These are phyloP conservation scores for Prunella strophiata DNA, from an alignment of 2,797 vertebrate genomes.

Conservation along the genomic window DNA sequence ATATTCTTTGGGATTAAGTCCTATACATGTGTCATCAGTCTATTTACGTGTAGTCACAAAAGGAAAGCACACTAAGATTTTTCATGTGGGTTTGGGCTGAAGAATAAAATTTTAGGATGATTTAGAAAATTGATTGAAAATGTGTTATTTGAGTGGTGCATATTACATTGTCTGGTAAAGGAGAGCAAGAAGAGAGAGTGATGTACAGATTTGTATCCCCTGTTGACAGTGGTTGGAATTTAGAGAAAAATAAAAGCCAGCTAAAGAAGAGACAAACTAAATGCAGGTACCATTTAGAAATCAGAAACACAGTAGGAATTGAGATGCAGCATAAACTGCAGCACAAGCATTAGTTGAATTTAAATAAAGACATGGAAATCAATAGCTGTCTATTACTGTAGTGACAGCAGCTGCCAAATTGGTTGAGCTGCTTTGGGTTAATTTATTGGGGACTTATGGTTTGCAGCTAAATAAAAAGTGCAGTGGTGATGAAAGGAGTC, in stretches of 20 bases:
- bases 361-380: constrained; percentile 18
- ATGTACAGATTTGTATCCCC: not conserved
- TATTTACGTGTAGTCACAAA: not conserved
- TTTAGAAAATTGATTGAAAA: not conserved
- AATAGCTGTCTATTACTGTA: not conserved
- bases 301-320: not conserved
- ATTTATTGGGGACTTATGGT: not conserved
- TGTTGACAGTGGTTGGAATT: not conserved
- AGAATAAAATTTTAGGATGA: not conserved
- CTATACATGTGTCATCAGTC: not conserved
- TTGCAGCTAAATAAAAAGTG: not conserved
- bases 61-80: not conserved
- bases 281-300: not conserved
- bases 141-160: not conserved
- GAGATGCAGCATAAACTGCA: not conserved
- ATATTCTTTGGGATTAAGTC: not conserved
- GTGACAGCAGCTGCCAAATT: constrained; percentile 23
- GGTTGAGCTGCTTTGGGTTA: not conserved
- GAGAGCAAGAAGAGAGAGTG: not conserved
- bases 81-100: not conserved
- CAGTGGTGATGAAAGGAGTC: not conserved
- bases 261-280: not conserved
- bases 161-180: not conserved
- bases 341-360: not conserved
- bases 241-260: not conserved